These are phyloP conservation scores for Criorhina ranunculi DNA, from an alignment of 2,888 invertebrate genomes.

Conservation along the genomic window DNA sequence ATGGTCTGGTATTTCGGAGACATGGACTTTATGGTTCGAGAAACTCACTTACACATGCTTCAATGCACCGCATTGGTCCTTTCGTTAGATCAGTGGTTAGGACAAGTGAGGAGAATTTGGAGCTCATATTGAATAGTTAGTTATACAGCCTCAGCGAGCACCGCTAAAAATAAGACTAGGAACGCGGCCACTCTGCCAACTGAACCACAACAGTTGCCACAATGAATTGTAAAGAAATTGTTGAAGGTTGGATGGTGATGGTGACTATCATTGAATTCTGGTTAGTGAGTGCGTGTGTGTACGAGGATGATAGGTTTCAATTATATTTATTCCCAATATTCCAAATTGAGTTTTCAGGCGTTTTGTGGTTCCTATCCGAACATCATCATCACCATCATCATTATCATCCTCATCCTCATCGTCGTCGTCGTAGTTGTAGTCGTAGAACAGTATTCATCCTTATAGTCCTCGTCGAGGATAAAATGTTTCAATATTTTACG, in stretches of 20 bases:
- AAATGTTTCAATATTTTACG: conserved; percentile 65
- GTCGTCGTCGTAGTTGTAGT: background rate
- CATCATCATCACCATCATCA: conserved; percentile 23
- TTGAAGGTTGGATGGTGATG: background rate
- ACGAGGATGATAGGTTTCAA: background rate
- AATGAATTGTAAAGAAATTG: conserved; percentile 58
- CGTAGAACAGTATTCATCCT: background rate
- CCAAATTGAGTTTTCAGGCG: conserved; percentile 55
- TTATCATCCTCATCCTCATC: too few relatives aligned
- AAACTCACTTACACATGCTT: conserved; percentile 32
- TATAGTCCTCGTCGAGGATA: conserved; percentile 9
- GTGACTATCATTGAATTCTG: background rate
- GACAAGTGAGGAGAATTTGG: too few relatives aligned
- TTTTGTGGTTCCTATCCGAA: conserved; percentile 60
- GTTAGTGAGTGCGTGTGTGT: background rate
- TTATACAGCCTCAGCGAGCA: background rate
- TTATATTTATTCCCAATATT: conserved; percentile 61
- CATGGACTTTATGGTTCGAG: conserved; percentile 46
- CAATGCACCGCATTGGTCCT: conserved; percentile 44
- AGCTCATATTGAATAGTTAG: too few relatives aligned
- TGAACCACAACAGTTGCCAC: conserved; percentile 42
- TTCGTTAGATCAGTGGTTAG: conserved; percentile 35
- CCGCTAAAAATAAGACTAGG: conserved; percentile 41
- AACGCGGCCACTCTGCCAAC: conserved; percentile 1
- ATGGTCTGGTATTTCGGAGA: conserved; percentile 51